A percentile compares a stretch with the other conserved stretches of the same genome.
Conservation (phyloP, 2,888 invertebrate species). For the Altica lythri region DNA sequence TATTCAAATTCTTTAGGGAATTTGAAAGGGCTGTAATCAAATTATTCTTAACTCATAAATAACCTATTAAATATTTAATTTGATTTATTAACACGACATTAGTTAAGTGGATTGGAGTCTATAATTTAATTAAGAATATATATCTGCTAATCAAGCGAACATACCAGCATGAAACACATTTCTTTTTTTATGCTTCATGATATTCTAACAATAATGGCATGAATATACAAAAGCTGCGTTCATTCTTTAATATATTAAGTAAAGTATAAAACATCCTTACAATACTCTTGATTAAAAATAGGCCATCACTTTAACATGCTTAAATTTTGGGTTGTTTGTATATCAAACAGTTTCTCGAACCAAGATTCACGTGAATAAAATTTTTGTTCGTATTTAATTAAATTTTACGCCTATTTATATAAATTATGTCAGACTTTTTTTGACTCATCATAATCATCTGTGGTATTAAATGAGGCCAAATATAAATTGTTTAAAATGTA, state of each 20-base stretch:
- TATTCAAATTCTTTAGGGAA: no score
- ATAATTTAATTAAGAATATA: slow-evolving; percentile 40
- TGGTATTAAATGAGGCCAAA: no score
- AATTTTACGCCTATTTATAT: no score
- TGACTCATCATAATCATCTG: no score
- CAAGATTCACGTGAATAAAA: no score
- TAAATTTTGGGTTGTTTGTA: no score
- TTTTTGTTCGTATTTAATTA: no score
- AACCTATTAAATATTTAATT: slow-evolving; percentile 39
- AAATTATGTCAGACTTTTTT: no score
- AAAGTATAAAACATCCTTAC: background rate
- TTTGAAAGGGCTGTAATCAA: slow-evolving; percentile 30
- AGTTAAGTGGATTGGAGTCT: slow-evolving; percentile 41
- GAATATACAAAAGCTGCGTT: background rate
- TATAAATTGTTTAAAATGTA: no score
- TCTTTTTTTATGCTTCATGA: background rate
- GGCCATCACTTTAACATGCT: no score
- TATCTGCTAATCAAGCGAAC: slow-evolving; percentile 24
- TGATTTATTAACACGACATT: slow-evolving; percentile 40
- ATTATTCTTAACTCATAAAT: slow-evolving; percentile 36
- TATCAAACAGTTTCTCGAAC: no score
- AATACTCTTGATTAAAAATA: background rate
- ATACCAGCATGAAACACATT: slow-evolving; percentile 5
- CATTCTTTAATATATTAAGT: background rate
- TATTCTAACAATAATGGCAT: background rate